Base-by-base conservation (phyloP, 1,140 invertebrate genomes). In the Acromyrmex charruanus region DNA sequence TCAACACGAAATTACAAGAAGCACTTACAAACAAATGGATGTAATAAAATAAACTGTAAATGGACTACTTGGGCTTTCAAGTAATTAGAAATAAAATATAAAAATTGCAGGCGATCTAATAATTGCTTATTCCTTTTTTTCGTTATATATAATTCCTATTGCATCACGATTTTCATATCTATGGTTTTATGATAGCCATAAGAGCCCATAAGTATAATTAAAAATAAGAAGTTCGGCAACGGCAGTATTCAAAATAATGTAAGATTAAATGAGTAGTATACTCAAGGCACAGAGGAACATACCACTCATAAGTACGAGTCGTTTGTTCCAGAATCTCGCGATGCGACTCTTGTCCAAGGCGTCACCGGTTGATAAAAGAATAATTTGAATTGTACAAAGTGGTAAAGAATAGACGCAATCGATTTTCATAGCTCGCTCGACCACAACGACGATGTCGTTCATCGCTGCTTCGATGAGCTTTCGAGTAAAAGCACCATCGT, bases 401-500 rank as follows among this genome's bases (percentile, higher is more conserved):
- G 25, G 4, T 2, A 65, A 69, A 28, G 51, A 55, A 69, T 25
- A 18, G 44, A 79, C 28, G 28, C 18, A 44, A 31, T 49, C 12
- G 68, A 51, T 61, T 14, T 49, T 74, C 53, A 35, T 49, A 25
- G 35, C 25, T 82, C 51, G 49, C 59, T 65, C 58, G 39, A 49
- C 0, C 10, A 9, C 39, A 53, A 74, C 16, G 18, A 74, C 68
- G 68, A 59, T 3, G 25, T 49, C 53, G 55, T 18, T 82, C 35
- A 44, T 81, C 66, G 35, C 28, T 31, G n/a, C 44, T 18, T n/a
- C 39, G 39, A 21, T 51, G 53, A 71, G 68, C 3, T 18, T 14
- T 71, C 39, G 25, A 25, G 14, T 44, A 44, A 75, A 74, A 71
- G 80, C 69, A 84, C 39, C 69, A 35, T 61, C 55, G 39, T 44